Base-by-base conservation (phyloP, 2,797 vertebrate genomes). In the Pelochelys cantorii region DNA sequence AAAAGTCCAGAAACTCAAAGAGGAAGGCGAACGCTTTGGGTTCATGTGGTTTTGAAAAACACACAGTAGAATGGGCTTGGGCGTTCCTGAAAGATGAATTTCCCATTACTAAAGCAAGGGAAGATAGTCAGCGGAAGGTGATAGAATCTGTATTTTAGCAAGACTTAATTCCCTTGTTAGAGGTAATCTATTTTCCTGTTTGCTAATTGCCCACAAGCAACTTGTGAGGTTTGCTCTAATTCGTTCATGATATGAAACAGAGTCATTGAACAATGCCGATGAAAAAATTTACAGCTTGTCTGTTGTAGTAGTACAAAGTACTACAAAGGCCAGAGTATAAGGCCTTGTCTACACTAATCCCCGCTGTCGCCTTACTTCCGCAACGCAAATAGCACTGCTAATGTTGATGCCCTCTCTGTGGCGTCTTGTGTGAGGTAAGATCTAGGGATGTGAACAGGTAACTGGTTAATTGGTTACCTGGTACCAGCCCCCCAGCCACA, bases 1-100 rank as follows among this genome's bases (percentile, higher is more conserved):
- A 27, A 62, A 83, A 59, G 86, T 79, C 87, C 92, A 92, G 93
- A 93, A 95, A 94, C 93, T 85, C 92, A 85, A 90, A 84, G 59
- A 79, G 90, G 88, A 91, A 87, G 81, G 89, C 89, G 83, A 87
- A 94, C 60, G 29, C 85, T 93, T 94, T 84, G 68, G 85, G 86
- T 92, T 94, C 90, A 90, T 84, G 92, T n/a, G 27, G 25, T 0
- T 94, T 90, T 85, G 83, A 54, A 78, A 94, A 88, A 71, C 13
- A 65, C 87, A 83, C 10, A 62, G 25, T 52, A 52, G 25, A 77
- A 29, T 27, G 13, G 25, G 74, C 29, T 55, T 87, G 90, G 62
- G 3, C 74, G 88, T 84, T 56, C 27, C 85, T 91, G 75, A 88
- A 56, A 84, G 86, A 71, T 53, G 13, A 81, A 94, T 94, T 95